These are phyloP conservation scores for Galendromus occidentalis DNA, from an alignment of 1,140 invertebrate species.

Conservation along the genomic window DNA sequence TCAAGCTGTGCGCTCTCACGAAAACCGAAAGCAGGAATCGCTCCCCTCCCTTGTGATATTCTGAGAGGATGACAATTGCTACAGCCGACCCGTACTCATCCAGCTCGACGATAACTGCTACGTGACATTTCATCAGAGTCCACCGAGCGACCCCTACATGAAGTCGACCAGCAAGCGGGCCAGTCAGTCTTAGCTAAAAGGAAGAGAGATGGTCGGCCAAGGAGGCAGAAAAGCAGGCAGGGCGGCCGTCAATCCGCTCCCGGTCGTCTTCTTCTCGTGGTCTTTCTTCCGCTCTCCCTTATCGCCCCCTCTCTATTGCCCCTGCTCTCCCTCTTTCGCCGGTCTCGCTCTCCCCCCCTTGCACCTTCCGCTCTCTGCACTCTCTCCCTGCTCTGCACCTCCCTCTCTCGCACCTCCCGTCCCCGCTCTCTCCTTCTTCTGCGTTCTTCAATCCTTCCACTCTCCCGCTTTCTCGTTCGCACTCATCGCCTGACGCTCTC, in stretches of 20 bases:
- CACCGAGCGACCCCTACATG: neutral
- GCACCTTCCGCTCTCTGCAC: too few species aligned
- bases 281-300: neutral
- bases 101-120: constrained; percentile 11
- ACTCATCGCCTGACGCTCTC: too few species aligned
- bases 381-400: neutral
- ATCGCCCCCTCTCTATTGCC: neutral
- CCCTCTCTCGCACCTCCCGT: neutral
- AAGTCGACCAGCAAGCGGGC: neutral
- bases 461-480: neutral
- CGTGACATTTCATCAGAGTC: constrained; percentile 13
- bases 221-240: neutral
- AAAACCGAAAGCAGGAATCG: too few species aligned
- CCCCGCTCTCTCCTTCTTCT: neutral
- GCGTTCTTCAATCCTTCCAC: neutral
- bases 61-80: too few species aligned
- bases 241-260: neutral
- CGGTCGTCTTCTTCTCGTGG: neutral
- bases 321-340: neutral
- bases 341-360: too few species aligned
- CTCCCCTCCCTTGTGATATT: too few species aligned
- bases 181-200: too few species aligned
- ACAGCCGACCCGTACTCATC: too few species aligned
- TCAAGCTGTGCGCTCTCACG: too few species aligned
- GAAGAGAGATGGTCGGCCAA: neutral